phyloP scores from a whole-genome alignment of 2,113 vertebrate genomes.

The Ictalurus furcatus region DNA sequence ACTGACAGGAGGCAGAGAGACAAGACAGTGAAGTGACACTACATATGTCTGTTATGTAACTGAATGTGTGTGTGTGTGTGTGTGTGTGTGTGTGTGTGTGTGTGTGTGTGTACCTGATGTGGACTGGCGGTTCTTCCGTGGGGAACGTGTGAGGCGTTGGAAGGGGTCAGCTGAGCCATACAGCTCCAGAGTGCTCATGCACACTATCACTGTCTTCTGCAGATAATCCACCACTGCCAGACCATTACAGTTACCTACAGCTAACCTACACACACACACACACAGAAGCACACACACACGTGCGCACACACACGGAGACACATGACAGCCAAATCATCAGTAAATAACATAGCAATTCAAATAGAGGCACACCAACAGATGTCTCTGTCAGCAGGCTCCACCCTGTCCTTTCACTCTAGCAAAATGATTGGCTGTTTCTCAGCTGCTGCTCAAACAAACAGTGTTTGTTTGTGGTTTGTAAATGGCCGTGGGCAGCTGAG shows the following conservation, averaged over 20 bases:
- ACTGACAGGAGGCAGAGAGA: constrained; percentile 33
- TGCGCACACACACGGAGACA: constrained; percentile 26
- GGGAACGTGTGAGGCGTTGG: constrained; percentile 91
- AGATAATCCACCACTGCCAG: constrained; percentile 93
- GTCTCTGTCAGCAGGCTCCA: constrained; percentile 1
- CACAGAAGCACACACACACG: constrained; percentile 28
- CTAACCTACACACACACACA: constrained; percentile 75
- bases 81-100: constrained; percentile 5
- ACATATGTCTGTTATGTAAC: constrained; percentile 29
- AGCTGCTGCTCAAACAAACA: not conserved
- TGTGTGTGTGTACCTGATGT: constrained; percentile 83
- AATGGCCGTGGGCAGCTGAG: not conserved
- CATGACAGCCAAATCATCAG: constrained; percentile 24
- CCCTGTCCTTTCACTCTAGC: not conserved
- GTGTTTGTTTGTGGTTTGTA: not conserved
- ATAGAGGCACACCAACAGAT: not conserved
- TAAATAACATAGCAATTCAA: constrained; percentile 1
- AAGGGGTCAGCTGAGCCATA: constrained; percentile 90
- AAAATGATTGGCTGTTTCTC: constrained; percentile 10
- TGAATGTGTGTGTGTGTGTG: constrained; percentile 6
- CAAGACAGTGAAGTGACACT: constrained; percentile 28
- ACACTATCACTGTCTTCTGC: constrained; percentile 90
- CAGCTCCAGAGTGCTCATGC: constrained; percentile 89
- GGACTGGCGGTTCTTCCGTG: constrained; percentile 93
- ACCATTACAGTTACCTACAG: constrained; percentile 93